phyloP scores from a whole-genome alignment of 2,113 vertebrate genomes.

The Gila orcuttii region DNA sequence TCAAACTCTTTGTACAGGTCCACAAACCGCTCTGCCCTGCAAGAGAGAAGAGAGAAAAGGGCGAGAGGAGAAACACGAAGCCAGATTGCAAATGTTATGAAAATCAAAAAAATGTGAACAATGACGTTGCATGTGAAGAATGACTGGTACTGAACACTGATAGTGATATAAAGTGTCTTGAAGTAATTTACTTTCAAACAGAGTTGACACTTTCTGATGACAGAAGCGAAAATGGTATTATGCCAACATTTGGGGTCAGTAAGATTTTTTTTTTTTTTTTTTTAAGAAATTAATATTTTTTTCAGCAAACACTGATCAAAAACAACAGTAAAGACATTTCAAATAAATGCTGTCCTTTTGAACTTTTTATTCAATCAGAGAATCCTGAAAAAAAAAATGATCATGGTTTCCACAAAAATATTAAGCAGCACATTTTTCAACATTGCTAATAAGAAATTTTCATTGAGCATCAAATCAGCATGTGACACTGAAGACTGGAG shows the following conservation, averaged over 20 bases:
- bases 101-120: conserved; percentile 9
- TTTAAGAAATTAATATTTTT: too few species aligned
- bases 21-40: conserved; percentile 86
- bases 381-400: too few species aligned
- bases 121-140: neutral
- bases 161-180: neutral
- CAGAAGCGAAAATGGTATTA: neutral
- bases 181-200: neutral
- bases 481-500: neutral
- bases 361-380: too few species aligned
- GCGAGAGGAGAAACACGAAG: neutral
- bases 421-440: neutral
- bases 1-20: conserved; percentile 96
- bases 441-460: neutral
- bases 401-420: neutral
- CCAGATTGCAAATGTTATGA: neutral
- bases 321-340: too few species aligned
- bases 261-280: too few species aligned
- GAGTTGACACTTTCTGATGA: neutral
- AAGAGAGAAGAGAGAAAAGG: conserved; percentile 5
- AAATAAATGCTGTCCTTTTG: too few species aligned
- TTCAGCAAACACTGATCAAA: too few species aligned
- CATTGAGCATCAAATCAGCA: neutral
- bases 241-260: neutral
- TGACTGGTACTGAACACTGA: neutral